phyloP scores from a whole-genome alignment of 1,140 invertebrate species.

The Pseudomyrmex sp. region DNA sequence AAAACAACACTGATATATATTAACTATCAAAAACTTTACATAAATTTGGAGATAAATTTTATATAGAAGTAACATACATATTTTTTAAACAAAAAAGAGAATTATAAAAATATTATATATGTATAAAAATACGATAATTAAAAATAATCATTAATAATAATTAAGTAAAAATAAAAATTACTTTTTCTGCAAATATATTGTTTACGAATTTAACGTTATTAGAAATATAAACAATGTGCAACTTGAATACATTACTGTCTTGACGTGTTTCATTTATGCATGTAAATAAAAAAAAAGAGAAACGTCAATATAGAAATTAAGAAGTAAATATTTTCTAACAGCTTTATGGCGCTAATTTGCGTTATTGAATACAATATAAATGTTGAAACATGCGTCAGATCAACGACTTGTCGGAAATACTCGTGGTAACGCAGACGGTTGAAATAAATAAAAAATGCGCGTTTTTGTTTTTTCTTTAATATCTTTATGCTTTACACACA shows the following conservation, averaged over 20 bases:
- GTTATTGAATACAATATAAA: neutral
- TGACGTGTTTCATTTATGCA: neutral
- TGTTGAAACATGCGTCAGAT: neutral
- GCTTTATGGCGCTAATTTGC: constrained; percentile 9
- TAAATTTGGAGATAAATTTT: no score
- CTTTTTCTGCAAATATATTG: no score
- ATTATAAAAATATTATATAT: no score
- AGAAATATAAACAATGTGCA: neutral
- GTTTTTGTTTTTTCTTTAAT: constrained; percentile 29
- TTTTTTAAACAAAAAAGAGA: no score
- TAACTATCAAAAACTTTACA: no score
- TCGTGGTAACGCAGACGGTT: constrained; percentile 17
- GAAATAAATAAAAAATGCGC: neutral
- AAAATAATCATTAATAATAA: no score
- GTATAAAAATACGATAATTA: no score
- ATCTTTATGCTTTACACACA: neutral
- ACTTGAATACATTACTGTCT: neutral
- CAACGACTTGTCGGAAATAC: neutral
- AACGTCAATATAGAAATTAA: constrained; percentile 3
- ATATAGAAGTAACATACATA: no score
- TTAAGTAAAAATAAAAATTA: no score
- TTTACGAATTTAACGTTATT: neutral
- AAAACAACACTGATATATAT: neutral
- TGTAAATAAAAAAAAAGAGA: neutral
- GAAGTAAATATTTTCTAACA: neutral